Evolutionary conservation across 2,113 vertebrate genomes (phyloP).

Genomic region (Cololabis saira): DNA sequence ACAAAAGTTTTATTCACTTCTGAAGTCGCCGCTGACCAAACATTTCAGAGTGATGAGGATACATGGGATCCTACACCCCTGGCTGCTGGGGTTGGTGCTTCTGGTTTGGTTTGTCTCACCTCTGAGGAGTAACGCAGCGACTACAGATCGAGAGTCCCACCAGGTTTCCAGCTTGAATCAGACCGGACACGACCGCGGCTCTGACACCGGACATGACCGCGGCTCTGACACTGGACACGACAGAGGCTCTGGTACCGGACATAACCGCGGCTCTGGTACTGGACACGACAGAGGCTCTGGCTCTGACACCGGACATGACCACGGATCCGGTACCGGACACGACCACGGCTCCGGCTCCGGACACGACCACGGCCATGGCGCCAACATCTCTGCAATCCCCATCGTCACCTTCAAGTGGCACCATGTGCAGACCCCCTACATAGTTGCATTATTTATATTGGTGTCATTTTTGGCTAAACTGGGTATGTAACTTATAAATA

Average conservation of each 20-base stretch:
- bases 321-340: neutral
- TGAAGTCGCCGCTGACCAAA: conserved; percentile 22
- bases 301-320: too few relatives aligned
- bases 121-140: conserved; percentile 1
- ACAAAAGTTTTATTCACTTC: conserved; percentile 6
- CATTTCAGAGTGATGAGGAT: conserved; percentile 19
- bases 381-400: conserved; percentile 64
- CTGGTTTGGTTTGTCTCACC: conserved; percentile 31
- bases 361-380: neutral
- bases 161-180: neutral
- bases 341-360: too few relatives aligned
- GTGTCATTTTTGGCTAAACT: conserved; percentile 90
- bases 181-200: too few relatives aligned
- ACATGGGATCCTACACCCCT: conserved; percentile 4
- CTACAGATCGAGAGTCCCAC: neutral
- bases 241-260: too few relatives aligned
- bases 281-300: too few relatives aligned
- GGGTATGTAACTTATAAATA: conserved; percentile 78
- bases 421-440: conserved; percentile 87
- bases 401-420: conserved; percentile 89
- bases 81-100: conserved; percentile 48
- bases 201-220: too few relatives aligned
- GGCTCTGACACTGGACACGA: too few relatives aligned
- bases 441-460: conserved; percentile 88
- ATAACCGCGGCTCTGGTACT: too few relatives aligned